Evolutionary conservation across 2,888 invertebrate species (phyloP).

Genomic region (Latrodectus elegans): DNA sequence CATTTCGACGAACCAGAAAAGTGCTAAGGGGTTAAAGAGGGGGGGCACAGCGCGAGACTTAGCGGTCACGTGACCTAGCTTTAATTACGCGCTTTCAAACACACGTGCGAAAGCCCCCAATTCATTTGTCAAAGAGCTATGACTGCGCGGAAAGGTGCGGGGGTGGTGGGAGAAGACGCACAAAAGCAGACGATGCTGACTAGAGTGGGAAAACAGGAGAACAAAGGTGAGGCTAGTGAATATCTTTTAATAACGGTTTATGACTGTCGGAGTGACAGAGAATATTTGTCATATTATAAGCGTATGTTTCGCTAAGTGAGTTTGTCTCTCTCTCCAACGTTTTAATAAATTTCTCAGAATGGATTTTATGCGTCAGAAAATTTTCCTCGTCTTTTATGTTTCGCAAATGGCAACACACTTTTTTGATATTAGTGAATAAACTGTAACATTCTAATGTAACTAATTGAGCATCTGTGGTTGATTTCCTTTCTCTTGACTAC

Average conservation of each 20-base stretch:
- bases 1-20: background rate
- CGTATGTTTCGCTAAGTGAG: conserved; percentile 23
- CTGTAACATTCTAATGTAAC: too few species aligned
- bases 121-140: conserved; percentile 26
- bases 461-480: too few species aligned
- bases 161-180: background rate
- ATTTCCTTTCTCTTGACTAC: too few species aligned
- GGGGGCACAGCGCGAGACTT: background rate
- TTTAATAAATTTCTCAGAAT: background rate
- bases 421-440: too few species aligned
- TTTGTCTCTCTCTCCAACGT: conserved; percentile 1
- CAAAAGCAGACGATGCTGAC: background rate
- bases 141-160: background rate
- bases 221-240: conserved; percentile 25
- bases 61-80: conserved; percentile 20
- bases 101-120: conserved; percentile 21
- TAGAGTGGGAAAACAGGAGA: background rate
- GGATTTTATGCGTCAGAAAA: too few species aligned
- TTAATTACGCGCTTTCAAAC: conserved; percentile 29
- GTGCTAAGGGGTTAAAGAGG: background rate
- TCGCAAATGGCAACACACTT: too few species aligned
- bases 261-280: conserved; percentile 10
- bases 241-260: conserved; percentile 48
- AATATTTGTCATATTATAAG: conserved; percentile 29
- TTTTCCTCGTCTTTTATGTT: too few species aligned